Base-by-base conservation (phyloP, 2,797 vertebrate species). In the Coilia nasus region DNA sequence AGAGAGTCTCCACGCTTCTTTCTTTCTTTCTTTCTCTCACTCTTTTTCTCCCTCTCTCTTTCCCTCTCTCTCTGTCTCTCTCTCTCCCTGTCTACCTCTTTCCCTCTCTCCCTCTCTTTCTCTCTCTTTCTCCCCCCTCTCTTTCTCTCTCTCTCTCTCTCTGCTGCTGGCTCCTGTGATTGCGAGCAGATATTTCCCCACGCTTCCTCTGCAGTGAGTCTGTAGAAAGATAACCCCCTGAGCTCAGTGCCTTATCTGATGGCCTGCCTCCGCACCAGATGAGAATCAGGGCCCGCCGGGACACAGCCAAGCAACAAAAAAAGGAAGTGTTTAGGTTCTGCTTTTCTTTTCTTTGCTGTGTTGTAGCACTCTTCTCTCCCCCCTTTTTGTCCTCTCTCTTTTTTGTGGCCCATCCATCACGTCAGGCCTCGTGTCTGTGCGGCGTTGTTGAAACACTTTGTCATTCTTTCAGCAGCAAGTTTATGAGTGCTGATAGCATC, bases 261-360 rank as follows among this genome's bases (percentile, higher is more conserved):
- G 71, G 2, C 57, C 57, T 59, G 57, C 71, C 71, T 78, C 71
- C 7, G 31, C 71, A n/a, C 31, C 35, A 78, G 71, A 78, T 78
- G 31, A 78, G 17, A 78, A 78, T 78, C 71, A 6, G 17, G 15
- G 17, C 35, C 31, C 15, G 31, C 35, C 6, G 17, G 31, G 71
- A 78, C 17, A 17, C 31, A 19, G 35, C 14, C 2, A 54, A 71
- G 60, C n/a, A 25, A 19, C 15, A 35, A 71, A 44, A 78, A 78
- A 44, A 78, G 71, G 71, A 78, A 78, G 71, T 78, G 3, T 78
- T 2, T 44, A 44, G 71, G 71, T 78, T 78, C 71, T 78, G 71
- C 71, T 78, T 78, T 78, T 75, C 14, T 31, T 54, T 54, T 54
- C 50, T 54, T 54, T 54, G 35, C 35, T 41, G 35, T 41, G 2